These are phyloP conservation scores for Bolinopsis microptera DNA, from an alignment of 37 sponge, comb jelly and placozoan species.

Conservation along the genomic window DNA sequence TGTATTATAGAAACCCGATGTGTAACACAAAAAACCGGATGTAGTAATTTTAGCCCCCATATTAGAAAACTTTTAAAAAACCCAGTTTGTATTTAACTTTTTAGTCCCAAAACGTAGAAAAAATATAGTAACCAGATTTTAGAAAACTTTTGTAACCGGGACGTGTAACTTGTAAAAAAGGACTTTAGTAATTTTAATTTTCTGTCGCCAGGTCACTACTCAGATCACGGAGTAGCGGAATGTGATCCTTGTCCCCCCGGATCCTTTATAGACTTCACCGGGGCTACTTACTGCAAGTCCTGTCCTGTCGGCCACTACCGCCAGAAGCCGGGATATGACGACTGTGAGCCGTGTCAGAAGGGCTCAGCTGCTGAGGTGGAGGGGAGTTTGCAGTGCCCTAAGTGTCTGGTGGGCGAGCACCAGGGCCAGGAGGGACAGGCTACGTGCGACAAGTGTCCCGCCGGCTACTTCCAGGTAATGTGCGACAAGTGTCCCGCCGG, in stretches of 20 bases:
- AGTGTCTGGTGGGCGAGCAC: slow-evolving; percentile 8
- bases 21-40: no score
- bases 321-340: slow-evolving; percentile 8
- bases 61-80: no score
- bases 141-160: no score
- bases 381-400: slow-evolving; percentile 7
- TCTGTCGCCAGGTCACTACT: slow-evolving; percentile 35
- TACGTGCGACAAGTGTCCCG: not conserved
- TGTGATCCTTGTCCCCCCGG: slow-evolving; percentile 39
- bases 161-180: no score
- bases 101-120: no score
- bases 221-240: not conserved
- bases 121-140: no score
- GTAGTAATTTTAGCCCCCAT: no score
- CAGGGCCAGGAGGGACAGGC: not conserved
- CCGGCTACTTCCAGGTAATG: not conserved
- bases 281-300: not conserved
- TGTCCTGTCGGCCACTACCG: slow-evolving; percentile 26
- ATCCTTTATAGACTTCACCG: not conserved
- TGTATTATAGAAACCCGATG: no score
- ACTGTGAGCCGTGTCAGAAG: not conserved
- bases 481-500: no score
- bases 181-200: no score
- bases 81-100: no score
- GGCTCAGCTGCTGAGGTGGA: slow-evolving; percentile 13